These are phyloP conservation scores for Drosophila anomalata DNA, from an alignment of 2,888 invertebrate species.

Conservation along the genomic window DNA sequence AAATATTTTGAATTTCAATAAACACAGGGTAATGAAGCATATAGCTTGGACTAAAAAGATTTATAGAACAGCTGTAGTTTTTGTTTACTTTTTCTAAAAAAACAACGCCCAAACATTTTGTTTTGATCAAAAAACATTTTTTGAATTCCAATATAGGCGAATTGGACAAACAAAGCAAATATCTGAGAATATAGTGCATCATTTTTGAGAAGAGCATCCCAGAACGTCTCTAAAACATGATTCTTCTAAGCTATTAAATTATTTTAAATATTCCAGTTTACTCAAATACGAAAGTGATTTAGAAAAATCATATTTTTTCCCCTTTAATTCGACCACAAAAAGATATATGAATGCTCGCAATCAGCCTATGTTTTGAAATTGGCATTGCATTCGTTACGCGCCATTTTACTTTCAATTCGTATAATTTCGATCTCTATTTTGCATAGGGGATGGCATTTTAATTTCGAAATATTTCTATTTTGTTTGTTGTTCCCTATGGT, in stretches of 20 bases:
- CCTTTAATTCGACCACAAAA: neutral
- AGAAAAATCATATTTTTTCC: neutral
- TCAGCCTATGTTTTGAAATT: conserved; percentile 11
- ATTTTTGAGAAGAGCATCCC: no score
- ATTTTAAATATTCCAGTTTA: neutral
- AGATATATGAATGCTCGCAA: conserved; percentile 2
- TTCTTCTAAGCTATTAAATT: neutral
- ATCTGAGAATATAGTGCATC: neutral
- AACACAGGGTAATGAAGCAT: conserved; percentile 7
- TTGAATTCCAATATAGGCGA: conserved; percentile 22
- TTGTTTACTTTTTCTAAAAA: conserved; percentile 40
- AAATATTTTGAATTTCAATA: conserved; percentile 10
- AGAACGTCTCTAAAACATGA: no score
- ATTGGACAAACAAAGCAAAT: neutral
- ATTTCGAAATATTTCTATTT: conserved; percentile 43
- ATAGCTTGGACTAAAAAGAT: conserved; percentile 17
- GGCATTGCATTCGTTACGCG: conserved; percentile 35
- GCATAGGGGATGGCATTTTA: conserved; percentile 29
- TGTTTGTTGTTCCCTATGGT: conserved; percentile 38
- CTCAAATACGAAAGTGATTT: no score
- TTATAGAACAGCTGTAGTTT: conserved; percentile 39
- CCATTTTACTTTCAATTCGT: conserved; percentile 45
- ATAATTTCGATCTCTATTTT: conserved; percentile 18
- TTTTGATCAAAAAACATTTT: conserved; percentile 35
- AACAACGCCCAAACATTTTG: conserved; percentile 30